Base-by-base conservation (phyloP, 2,888 invertebrate genomes). In the Aradus depressus region DNA sequence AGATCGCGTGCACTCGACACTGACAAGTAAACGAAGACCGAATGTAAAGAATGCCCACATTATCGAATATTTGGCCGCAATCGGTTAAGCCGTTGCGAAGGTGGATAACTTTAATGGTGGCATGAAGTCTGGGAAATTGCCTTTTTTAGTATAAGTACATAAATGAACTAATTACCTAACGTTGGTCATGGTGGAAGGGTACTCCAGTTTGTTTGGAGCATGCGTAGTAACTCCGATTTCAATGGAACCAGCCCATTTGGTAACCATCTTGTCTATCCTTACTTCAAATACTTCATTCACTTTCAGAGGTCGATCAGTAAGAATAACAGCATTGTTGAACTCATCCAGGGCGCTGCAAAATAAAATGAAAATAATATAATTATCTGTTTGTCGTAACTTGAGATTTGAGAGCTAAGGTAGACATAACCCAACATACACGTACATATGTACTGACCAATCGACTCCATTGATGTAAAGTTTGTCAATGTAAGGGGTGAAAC, bases 141-240 rank as follows among this genome's bases (percentile, higher is more conserved):
- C n/a, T n/a, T n/a, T n/a, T n/a, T n/a, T n/a, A n/a, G n/a, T n/a
- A n/a, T n/a, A n/a, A n/a, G n/a, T n/a, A n/a, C n/a, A n/a, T n/a
- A n/a, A n/a, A 12, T 21, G 12, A 8, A 25, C 16, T 10, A 43
- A 72, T 66, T 64, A 83, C 81, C 82, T 76, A 54, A 91, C 85
- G 67, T 90, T 91, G 50, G 91, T 93, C 91, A 93, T 91, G 42
- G 90, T 93, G 63, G 88, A 91, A 22, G 92, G 92, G 71, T 87
- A 88, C 61, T 89, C 83, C 56, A 90, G 71, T 64, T 88, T 86
- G 47, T 81, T 80, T 1, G 92, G 89, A 59, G 84, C 81, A 69
- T 91, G 89, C 52, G 88, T 89, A 47, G 93, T 95, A 53, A 91
- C 87, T 58, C 89, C 90, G 68, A 89, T 85, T 73, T 93, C 93